Percentiles rank a stretch among this genome's conserved stretches.
Evolutionary conservation across 2,888 invertebrate genomes (phyloP).

Genomic region (Petrolisthes cinctipes): DNA sequence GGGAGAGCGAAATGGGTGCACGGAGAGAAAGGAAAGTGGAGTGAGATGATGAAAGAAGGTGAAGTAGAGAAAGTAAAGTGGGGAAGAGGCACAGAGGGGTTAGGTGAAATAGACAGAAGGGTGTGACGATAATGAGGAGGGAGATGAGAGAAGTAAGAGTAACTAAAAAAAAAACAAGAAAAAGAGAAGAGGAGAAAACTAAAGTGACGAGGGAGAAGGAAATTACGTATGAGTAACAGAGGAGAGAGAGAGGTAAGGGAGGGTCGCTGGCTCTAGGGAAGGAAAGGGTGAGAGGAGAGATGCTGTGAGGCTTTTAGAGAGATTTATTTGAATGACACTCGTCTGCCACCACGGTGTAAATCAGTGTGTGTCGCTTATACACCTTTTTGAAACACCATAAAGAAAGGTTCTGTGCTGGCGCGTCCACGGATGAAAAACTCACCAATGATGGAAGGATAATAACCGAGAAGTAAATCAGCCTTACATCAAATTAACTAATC

Average conservation of each 20-base stretch:
- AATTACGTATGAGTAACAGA: background rate
- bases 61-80: background rate
- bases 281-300: no score
- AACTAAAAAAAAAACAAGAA: background rate
- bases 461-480: no score
- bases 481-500: no score
- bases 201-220: background rate
- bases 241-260: background rate
- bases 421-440: conserved; percentile 7
- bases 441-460: no score
- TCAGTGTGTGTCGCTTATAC: background rate
- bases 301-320: background rate
- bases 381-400: background rate
- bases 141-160: background rate
- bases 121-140: background rate
- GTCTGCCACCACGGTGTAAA: background rate
- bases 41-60: background rate
- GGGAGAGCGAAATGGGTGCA: background rate
- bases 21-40: background rate
- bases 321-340: background rate
- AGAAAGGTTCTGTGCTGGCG: background rate
- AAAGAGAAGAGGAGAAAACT: background rate
- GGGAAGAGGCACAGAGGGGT: background rate
- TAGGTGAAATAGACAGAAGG: background rate
- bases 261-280: no score